Conservation (phyloP, 2,888 invertebrate genomes). For the Sesia apiformis region DNA sequence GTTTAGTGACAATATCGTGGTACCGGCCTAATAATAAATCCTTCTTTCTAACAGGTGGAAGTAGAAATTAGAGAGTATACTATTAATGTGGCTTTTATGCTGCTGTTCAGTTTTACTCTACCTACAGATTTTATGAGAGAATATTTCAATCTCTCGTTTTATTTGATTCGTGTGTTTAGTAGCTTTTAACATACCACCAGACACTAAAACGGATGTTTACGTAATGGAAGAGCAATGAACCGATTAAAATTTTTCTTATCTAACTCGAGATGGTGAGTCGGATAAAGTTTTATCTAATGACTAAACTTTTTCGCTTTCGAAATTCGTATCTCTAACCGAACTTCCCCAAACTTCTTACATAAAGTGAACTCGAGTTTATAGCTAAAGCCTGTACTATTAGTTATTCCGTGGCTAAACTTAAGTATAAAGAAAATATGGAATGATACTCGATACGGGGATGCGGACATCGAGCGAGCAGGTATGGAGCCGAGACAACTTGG, state of each 20-base stretch:
- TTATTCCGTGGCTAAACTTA: no score
- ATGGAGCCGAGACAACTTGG: conserved; percentile 50
- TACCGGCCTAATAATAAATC: conserved; percentile 17
- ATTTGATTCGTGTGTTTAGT: background rate
- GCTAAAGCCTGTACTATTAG: no score
- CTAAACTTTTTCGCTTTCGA: no score
- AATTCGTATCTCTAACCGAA: no score
- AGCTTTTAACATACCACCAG: background rate
- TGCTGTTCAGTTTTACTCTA: background rate
- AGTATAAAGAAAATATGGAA: no score
- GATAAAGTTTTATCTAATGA: no score
- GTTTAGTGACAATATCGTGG: conserved; percentile 17
- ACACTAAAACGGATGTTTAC: background rate
- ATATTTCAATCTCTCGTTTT: background rate
- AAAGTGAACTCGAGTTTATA: no score
- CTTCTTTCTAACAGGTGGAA: conserved; percentile 18
- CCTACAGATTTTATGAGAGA: conserved; percentile 1
- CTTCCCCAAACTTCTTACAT: no score
- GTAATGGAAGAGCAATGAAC: background rate
- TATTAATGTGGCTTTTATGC: conserved; percentile 3
- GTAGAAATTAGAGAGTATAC: conserved; percentile 13
- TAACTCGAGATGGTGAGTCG: background rate
- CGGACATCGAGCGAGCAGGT: conserved; percentile 36
- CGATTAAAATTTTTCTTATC: background rate
- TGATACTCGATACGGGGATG: no score